phyloP scores from a whole-genome alignment of 2,888 invertebrate species.

The Napeogenes sylphis region DNA sequence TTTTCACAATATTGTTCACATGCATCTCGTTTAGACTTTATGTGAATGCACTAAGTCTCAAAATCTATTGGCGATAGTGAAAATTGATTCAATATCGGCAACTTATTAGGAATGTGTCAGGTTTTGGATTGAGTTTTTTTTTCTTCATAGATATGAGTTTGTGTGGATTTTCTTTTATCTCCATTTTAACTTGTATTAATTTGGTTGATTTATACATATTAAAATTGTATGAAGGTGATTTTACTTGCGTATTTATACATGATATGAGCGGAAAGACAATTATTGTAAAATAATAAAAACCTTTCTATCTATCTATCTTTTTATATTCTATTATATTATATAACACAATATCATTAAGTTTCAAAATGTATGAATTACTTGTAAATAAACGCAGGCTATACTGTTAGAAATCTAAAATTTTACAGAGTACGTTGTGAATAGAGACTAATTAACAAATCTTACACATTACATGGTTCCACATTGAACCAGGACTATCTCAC shows the following conservation, averaged over 20 bases:
- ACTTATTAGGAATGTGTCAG: conserved; percentile 28
- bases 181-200: neutral
- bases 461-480: no score
- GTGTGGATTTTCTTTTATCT: neutral
- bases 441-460: neutral
- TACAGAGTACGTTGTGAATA: neutral
- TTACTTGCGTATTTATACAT: no score
- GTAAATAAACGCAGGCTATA: neutral
- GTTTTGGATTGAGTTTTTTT: conserved; percentile 21
- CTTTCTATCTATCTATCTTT: no score
- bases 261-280: no score
- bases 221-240: no score
- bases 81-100: conserved; percentile 20
- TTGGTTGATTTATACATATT: neutral
- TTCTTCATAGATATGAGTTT: conserved; percentile 19
- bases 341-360: neutral
- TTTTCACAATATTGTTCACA: neutral
- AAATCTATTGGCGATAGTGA: neutral
- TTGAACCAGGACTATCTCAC: no score
- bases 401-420: neutral
- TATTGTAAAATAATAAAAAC: no score
- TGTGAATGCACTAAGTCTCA: conserved; percentile 12
- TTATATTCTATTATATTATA: no score
- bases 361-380: conserved; percentile 20
- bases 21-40: conserved; percentile 9